Base-by-base conservation (phyloP, 2,888 invertebrate species). In the Bugulina stolonifera region DNA sequence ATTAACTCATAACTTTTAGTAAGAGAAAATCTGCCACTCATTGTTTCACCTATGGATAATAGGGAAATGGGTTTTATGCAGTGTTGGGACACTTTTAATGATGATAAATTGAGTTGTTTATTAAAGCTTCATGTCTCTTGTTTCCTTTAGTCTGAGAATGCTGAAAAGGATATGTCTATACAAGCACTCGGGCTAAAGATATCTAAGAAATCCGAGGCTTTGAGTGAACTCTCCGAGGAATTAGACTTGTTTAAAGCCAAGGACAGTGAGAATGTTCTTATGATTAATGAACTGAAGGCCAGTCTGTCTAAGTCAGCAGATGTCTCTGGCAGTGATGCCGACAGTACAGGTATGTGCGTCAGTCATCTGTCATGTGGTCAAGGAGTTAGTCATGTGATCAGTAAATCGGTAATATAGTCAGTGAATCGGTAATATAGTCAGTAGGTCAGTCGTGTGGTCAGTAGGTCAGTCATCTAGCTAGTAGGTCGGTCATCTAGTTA, bases 161-260 rank as follows among this genome's bases (percentile, higher is more conserved):
- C 64, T 32, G 64, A 25, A 3, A 64, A 64, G 32, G 64, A 64
- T 32, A 2, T 29, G 27, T 64, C 64, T 2, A 64, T 64, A 25
- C 64, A 64, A 32, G 29, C 64, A 25, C 64, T 64, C 10, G 64
- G 64, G 14, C 2, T 64, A 27, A 64, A 64, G 34, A 64, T 64
- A 27, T 64, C 64, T 14, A 64, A 64, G 32, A 64, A 64, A n/a
- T 64, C 64, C 1, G 64, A 64, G 32, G 64, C 64, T 10, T 27
- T 64, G 25, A 64, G 64, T 32, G 64, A 64, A 64, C 64, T 64
- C 5, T 32, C 64, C 18, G 64, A 64, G 27, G 64, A 64, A n/a
- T 32, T 64, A 25, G 64, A 64, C n/a, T 32, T 64, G 29, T 64
- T 64, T 27, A 64, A 64, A 27, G 64, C 64, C 10, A 64, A 64